Percentiles rank a stretch among this genome's conserved stretches.
Conservation (phyloP, 2,113 vertebrate species). For the Jaculus jaculus region DNA sequence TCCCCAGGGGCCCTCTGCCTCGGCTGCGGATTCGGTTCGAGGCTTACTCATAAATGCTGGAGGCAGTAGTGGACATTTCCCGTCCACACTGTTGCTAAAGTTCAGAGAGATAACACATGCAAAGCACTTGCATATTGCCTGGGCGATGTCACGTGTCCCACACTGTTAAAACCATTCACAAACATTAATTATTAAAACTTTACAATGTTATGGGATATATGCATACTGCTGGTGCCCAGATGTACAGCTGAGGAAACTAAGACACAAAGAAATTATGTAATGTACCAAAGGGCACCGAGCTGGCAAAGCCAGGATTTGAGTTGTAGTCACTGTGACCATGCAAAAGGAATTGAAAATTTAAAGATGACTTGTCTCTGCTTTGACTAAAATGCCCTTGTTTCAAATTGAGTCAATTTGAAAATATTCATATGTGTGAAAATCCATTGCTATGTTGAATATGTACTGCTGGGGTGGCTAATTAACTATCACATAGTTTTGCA, state of each 20-base stretch:
- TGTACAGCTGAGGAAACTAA: background rate
- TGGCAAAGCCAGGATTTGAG: background rate
- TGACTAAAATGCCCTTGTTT: background rate
- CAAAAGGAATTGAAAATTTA: background rate
- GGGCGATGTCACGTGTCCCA: background rate
- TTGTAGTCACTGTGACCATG: background rate
- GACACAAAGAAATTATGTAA: background rate
- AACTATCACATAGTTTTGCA: background rate
- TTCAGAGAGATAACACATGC: too few species aligned
- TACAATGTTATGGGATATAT: accelerated
- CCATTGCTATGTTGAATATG: background rate
- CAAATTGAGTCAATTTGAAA: background rate
- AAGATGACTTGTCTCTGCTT: background rate
- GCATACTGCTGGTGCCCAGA: background rate
- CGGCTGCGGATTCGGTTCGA: too few species aligned
- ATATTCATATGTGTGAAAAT: background rate
- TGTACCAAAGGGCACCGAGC: background rate
- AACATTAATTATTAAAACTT: accelerated
- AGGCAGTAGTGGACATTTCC: too few species aligned
- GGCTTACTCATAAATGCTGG: too few species aligned
- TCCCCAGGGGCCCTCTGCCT: too few species aligned
- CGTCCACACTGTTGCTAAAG: too few species aligned
- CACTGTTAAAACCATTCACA: accelerated
- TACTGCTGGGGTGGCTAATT: too few species aligned
- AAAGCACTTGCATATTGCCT: background rate